Conservation (phyloP, 1,140 invertebrate genomes). For the Drosophila repleta region DNA sequence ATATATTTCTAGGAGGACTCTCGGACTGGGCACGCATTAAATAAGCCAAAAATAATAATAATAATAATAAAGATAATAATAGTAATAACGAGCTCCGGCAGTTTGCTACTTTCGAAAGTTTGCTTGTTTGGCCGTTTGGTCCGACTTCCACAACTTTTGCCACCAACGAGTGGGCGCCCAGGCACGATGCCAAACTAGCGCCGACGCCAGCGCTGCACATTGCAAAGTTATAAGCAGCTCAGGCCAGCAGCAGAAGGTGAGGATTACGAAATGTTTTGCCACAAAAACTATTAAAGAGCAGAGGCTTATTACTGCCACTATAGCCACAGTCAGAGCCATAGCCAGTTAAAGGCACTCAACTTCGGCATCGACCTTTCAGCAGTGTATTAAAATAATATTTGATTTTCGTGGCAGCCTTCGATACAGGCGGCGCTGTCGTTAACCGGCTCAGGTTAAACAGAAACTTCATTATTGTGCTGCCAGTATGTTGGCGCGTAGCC, state of each 20-base stretch:
- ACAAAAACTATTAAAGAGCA: constrained; percentile 68
- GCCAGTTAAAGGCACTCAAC: neutral
- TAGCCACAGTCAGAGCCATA: neutral
- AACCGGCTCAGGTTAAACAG: constrained; percentile 35
- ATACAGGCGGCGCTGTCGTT: constrained; percentile 2
- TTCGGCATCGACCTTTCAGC: constrained; percentile 25
- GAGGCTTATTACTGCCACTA: neutral
- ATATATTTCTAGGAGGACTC: neutral
- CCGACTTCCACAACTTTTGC: constrained; percentile 69
- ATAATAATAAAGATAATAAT: constrained; percentile 58
- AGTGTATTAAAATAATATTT: constrained; percentile 30
- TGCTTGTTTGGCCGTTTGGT: constrained; percentile 61
- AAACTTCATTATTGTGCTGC: constrained; percentile 38
- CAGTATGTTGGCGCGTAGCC: neutral
- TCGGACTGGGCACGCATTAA: constrained; percentile 52
- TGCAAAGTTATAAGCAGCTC: constrained; percentile 74
- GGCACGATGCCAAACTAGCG: constrained; percentile 24
- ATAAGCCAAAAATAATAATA: constrained; percentile 67
- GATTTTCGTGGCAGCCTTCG: constrained; percentile 25
- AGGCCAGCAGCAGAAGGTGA: constrained; percentile 53
- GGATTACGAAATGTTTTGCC: constrained; percentile 70
- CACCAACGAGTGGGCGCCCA: constrained; percentile 47
- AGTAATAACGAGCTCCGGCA: constrained; percentile 67
- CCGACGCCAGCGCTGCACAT: constrained; percentile 7
- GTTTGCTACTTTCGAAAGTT: constrained; percentile 60